phyloP scores from a whole-genome alignment of 30 jellyfish, hydroid and myxozoan genomes.

The Aurelia sp. region DNA sequence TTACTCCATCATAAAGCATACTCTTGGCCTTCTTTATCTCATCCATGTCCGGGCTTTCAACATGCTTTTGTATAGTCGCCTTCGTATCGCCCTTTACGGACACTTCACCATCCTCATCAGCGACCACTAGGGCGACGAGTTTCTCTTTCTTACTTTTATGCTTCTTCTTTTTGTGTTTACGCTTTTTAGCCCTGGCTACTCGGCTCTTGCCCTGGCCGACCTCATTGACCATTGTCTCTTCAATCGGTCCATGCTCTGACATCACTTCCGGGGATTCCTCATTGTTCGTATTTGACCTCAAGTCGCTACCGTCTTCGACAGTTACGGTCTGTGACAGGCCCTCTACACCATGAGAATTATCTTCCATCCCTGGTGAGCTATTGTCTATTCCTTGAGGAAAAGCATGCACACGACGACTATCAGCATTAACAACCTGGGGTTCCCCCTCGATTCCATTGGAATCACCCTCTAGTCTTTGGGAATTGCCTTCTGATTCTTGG shows the following conservation, averaged over 20 bases:
- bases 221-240: slow-evolving; percentile 19
- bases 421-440: not conserved
- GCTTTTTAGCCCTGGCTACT: slow-evolving; percentile 19
- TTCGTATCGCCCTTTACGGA: slow-evolving; percentile 31
- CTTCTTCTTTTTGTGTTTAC: not conserved
- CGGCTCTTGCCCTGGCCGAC: slow-evolving; percentile 62
- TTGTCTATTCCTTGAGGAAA: not conserved
- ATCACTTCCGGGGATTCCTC: slow-evolving; percentile 5
- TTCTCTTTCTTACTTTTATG: not conserved
- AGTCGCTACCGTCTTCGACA: not conserved
- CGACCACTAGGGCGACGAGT: slow-evolving; percentile 1
- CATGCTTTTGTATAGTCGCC: slow-evolving; percentile 4
- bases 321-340: not conserved
- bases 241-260: not conserved
- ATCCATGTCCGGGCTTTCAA: not conserved
- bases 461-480: not conserved
- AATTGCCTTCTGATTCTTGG: not conserved
- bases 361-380: slow-evolving; percentile 1
- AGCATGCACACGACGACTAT: not conserved
- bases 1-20: slow-evolving; percentile 40
- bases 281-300: not conserved
- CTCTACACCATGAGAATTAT: not conserved
- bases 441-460: not conserved
- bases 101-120: slow-evolving; percentile 3
- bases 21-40: slow-evolving; percentile 31